phyloP scores from a whole-genome alignment of 2,888 invertebrate genomes.

The Dryadula phaetusa region DNA sequence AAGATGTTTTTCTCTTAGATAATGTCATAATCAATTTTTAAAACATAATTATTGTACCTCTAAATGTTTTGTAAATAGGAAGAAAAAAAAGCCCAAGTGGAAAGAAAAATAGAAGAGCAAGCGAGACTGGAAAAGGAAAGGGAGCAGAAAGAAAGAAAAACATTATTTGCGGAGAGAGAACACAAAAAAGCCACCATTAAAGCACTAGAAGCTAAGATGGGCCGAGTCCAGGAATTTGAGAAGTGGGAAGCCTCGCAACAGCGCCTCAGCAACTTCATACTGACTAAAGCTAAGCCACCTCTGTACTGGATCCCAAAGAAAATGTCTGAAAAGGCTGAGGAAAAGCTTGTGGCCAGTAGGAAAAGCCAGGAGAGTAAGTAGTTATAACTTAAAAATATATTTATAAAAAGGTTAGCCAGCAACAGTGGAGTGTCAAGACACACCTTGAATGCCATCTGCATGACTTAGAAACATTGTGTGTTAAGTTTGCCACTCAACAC shows the following conservation, averaged over 20 bases:
- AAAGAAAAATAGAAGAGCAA: slow-evolving; percentile 96
- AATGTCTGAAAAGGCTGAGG: slow-evolving; percentile 88
- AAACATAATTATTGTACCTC: not conserved
- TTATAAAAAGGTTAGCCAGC: no score
- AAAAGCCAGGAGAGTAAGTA: slow-evolving; percentile 86
- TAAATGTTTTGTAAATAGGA: slow-evolving; percentile 57
- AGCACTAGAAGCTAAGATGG: slow-evolving; percentile 95
- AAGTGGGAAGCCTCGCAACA: slow-evolving; percentile 91
- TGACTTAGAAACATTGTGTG: no score
- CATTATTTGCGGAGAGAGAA: slow-evolving; percentile 93
- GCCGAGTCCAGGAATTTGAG: slow-evolving; percentile 93
- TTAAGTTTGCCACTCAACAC: no score
- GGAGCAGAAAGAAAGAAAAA: slow-evolving; percentile 92
- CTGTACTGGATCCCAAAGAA: slow-evolving; percentile 95
- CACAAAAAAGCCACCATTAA: slow-evolving; percentile 95
- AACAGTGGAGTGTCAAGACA: no score
- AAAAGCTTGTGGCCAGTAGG: slow-evolving; percentile 86
- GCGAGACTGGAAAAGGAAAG: slow-evolving; percentile 93
- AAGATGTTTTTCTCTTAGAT: no score
- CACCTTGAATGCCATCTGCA: no score
- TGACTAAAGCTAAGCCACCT: slow-evolving; percentile 93
- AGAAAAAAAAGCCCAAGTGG: slow-evolving; percentile 89
- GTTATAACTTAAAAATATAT: no score
- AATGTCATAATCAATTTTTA: no score
- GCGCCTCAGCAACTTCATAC: slow-evolving; percentile 91